Conservation (phyloP, 92 coral and sea anemone genomes). For the Virgularia gustaviana region DNA sequence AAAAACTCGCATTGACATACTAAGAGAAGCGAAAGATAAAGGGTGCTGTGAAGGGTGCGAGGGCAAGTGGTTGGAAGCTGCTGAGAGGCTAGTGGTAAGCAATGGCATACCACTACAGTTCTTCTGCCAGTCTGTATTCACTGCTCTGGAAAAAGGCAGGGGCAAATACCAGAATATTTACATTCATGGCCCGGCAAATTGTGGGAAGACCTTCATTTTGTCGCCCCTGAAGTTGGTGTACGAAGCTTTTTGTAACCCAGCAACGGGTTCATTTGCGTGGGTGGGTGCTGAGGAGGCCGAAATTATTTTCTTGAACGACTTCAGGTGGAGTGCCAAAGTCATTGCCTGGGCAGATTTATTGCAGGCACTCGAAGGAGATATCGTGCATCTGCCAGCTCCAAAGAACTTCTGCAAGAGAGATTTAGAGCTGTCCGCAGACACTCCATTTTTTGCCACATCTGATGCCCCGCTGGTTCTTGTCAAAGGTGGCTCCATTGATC, state of each 20-base stretch:
- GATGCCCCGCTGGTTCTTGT: constrained; percentile 38
- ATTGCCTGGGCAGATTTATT: constrained; percentile 58
- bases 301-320: constrained; percentile 50
- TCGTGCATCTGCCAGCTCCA: constrained; percentile 46
- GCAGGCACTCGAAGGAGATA: constrained; percentile 56
- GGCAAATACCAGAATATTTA: background rate
- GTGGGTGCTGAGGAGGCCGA: constrained; percentile 59
- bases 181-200: constrained; percentile 18
- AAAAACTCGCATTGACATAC: constrained; percentile 29
- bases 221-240: too few relatives aligned
- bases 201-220: constrained; percentile 12
- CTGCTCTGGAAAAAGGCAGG: background rate
- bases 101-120: constrained; percentile 15
- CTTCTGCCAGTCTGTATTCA: too few relatives aligned
- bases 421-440: constrained; percentile 30
- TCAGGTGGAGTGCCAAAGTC: constrained; percentile 51
- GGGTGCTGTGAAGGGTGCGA: constrained; percentile 38
- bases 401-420: constrained; percentile 47
- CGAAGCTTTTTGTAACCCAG: background rate
- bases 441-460: constrained; percentile 43
- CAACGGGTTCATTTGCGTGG: constrained; percentile 50
- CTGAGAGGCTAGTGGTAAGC: constrained; percentile 18
- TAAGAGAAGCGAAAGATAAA: constrained; percentile 12
- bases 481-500: constrained; percentile 34
- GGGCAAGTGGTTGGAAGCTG: constrained; percentile 38